Conservation (phyloP, 2,113 vertebrate species). For the Salminus brasiliensis region DNA sequence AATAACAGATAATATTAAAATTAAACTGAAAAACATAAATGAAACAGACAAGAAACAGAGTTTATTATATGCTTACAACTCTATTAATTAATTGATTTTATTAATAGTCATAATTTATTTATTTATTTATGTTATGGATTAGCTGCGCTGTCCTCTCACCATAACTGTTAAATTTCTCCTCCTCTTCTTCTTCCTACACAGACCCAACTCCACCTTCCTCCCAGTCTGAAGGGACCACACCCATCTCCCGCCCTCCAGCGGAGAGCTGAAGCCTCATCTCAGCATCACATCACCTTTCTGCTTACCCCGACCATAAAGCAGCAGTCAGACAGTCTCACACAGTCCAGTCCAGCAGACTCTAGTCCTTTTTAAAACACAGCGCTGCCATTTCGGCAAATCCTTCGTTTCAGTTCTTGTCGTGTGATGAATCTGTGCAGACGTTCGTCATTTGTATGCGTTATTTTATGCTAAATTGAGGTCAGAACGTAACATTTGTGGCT, state of each 20-base stretch:
- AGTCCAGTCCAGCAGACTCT: background rate
- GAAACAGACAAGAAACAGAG: too few species aligned
- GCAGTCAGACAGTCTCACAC: background rate
- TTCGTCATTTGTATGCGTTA: conserved; percentile 5
- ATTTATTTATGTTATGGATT: too few species aligned
- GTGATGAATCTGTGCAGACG: background rate
- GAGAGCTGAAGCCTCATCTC: conserved; percentile 39
- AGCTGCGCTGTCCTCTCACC: too few species aligned
- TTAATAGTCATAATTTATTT: too few species aligned
- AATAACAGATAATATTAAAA: too few species aligned
- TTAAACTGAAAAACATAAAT: too few species aligned
- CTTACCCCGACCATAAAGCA: background rate
- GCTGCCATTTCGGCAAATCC: background rate
- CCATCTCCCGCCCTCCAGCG: conserved; percentile 56
- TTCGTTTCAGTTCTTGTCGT: conserved; percentile 1
- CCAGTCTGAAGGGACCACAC: conserved; percentile 78
- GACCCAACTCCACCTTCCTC: conserved; percentile 67
- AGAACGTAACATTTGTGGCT: conserved; percentile 18
- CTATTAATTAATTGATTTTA: too few species aligned
- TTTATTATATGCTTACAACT: too few species aligned
- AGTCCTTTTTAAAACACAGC: background rate
- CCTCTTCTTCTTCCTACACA: conserved; percentile 52
- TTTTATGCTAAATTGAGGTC: conserved; percentile 11
- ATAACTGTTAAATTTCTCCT: too few species aligned
- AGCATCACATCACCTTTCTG: background rate